Evolutionary conservation across 2,797 vertebrate species (phyloP).

Genomic region (Pteronotus mesoamericanus): DNA sequence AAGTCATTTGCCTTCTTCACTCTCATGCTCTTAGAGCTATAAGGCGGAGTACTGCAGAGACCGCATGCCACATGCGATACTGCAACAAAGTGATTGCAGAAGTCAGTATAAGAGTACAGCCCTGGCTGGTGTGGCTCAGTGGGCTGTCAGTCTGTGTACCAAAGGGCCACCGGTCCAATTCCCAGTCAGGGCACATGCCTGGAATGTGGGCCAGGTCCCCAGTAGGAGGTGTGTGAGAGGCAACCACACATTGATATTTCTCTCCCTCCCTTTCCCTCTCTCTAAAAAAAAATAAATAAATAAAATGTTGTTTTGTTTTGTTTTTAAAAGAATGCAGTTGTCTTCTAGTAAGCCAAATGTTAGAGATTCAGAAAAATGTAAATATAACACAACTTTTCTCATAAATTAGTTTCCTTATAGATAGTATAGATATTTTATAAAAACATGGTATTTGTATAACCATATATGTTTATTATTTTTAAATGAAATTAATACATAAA

Average conservation of each 20-base stretch:
- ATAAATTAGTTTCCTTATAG: background rate
- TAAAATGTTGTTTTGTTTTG: too few species aligned
- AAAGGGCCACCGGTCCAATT: too few species aligned
- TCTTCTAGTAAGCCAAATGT: background rate
- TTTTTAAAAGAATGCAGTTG: background rate
- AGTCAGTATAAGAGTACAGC: background rate
- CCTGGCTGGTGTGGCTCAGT: too few species aligned
- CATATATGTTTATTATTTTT: background rate
- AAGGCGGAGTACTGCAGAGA: background rate
- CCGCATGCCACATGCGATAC: background rate
- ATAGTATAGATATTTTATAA: background rate
- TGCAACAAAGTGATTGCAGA: background rate
- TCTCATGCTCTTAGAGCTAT: background rate
- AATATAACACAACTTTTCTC: background rate
- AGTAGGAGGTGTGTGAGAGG: too few species aligned
- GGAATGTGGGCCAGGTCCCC: too few species aligned
- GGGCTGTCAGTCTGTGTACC: too few species aligned
- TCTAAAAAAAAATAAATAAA: too few species aligned
- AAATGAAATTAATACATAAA: background rate
- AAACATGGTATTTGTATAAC: background rate
- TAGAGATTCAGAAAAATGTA: background rate
- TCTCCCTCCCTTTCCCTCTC: too few species aligned
- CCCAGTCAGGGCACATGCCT: too few species aligned
- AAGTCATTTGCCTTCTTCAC: background rate
- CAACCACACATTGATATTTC: too few species aligned